Percentiles rank a stretch among this genome's conserved stretches.
Conservation (phyloP, 2,888 invertebrate species). For the Metopia argyrocephala region DNA sequence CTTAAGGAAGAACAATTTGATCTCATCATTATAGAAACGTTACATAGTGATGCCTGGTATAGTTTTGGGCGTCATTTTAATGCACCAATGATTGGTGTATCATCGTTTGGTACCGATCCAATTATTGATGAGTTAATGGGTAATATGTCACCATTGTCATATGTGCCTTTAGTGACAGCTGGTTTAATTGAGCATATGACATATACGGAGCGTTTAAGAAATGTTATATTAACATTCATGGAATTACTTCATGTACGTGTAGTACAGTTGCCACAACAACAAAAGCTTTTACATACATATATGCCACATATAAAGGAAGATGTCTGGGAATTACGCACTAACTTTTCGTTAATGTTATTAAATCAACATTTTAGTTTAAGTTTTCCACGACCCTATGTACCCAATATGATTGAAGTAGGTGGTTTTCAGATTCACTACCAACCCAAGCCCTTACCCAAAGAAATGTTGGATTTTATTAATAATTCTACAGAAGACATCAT, state of each 20-base stretch:
- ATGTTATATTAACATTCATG: slow-evolving; percentile 68
- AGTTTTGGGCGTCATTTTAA: slow-evolving; percentile 71
- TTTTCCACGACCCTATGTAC: slow-evolving; percentile 70
- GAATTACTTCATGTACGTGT: slow-evolving; percentile 64
- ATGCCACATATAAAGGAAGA: slow-evolving; percentile 69
- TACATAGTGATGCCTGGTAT: slow-evolving; percentile 74
- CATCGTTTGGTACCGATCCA: slow-evolving; percentile 65
- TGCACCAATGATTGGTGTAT: slow-evolving; percentile 70
- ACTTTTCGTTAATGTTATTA: slow-evolving; percentile 72
- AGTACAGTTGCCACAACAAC: slow-evolving; percentile 70
- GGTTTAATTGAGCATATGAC: slow-evolving; percentile 69
- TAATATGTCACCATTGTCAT: slow-evolving; percentile 66
- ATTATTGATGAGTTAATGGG: slow-evolving; percentile 68
- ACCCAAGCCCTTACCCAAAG: slow-evolving; percentile 48
- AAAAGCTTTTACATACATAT: slow-evolving; percentile 66
- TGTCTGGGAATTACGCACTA: slow-evolving; percentile 68
- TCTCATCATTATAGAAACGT: slow-evolving; percentile 71
- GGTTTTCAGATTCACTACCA: slow-evolving; percentile 70
- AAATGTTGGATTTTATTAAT: slow-evolving; percentile 69
- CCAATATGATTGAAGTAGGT: slow-evolving; percentile 73
- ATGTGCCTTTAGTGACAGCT: slow-evolving; percentile 35
- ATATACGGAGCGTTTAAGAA: slow-evolving; percentile 72
- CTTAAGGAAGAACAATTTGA: slow-evolving; percentile 69
- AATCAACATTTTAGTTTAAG: slow-evolving; percentile 72
- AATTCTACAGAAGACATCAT: slow-evolving; percentile 70